These are phyloP conservation scores for Enteromius mattozi DNA, from an alignment of 2,797 vertebrate genomes.

Conservation along the genomic window DNA sequence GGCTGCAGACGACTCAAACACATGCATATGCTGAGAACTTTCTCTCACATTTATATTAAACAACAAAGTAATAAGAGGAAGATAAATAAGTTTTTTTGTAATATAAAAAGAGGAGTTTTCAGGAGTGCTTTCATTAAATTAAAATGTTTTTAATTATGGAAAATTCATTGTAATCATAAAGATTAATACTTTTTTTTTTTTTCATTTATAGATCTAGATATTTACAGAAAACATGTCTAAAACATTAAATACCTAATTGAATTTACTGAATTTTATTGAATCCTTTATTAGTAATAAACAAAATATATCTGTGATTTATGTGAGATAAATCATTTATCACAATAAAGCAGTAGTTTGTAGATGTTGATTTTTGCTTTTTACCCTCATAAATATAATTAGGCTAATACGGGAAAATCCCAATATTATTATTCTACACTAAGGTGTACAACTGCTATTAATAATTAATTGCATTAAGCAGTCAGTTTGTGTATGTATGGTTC, in stretches of 20 bases:
- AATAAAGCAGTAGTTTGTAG: not conserved
- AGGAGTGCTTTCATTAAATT: not conserved
- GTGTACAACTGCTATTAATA: not conserved
- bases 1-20: slow-evolving; percentile 71
- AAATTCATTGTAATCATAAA: not conserved
- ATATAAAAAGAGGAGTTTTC: not conserved
- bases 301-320: not conserved
- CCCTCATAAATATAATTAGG: not conserved
- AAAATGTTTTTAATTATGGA: not conserved
- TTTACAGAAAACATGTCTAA: not conserved
- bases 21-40: slow-evolving; percentile 34
- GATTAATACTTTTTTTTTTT: not conserved
- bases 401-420: not conserved
- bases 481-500: not conserved
- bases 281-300: not conserved
- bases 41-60: slow-evolving; percentile 29
- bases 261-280: not conserved
- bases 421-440: not conserved
- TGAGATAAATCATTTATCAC: not conserved
- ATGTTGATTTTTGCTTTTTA: not conserved
- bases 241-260: not conserved
- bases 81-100: not conserved
- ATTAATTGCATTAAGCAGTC: not conserved
- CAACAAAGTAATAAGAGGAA: not conserved
- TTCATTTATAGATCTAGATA: not conserved